Percentiles rank a stretch among this genome's conserved stretches.
phyloP scores from a whole-genome alignment of 2,797 vertebrate genomes.

The Tokudaia muenninki region DNA sequence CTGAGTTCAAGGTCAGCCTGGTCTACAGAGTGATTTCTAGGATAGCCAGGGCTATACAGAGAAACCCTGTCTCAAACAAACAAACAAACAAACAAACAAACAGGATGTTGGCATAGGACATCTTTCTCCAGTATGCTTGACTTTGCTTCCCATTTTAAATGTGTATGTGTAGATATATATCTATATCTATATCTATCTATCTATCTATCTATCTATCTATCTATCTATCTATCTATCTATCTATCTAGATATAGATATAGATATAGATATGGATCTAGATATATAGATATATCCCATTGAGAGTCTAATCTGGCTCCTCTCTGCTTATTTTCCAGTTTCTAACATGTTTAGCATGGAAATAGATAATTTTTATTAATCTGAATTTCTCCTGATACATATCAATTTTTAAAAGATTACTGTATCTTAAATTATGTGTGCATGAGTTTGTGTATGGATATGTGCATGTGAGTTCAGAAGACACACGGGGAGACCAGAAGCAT shows the following conservation, averaged over 20 bases:
- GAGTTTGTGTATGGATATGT: neutral
- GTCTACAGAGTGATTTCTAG: too few relatives aligned
- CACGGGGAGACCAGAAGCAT: neutral
- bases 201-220: too few relatives aligned
- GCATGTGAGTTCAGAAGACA: too few relatives aligned
- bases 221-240: too few relatives aligned
- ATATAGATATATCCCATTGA: neutral
- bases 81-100: too few relatives aligned
- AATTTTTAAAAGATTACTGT: neutral
- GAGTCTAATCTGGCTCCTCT: neutral
- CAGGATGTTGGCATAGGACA: neutral
- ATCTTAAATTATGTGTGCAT: neutral
- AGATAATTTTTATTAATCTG: constrained; percentile 3
- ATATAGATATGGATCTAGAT: neutral
- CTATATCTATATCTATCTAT: too few relatives aligned
- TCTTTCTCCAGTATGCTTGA: constrained; percentile 9
- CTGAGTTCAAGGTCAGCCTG: too few relatives aligned
- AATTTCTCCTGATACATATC: neutral
- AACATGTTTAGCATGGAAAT: neutral
- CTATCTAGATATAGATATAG: neutral
- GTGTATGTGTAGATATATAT: neutral
- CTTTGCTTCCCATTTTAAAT: neutral
- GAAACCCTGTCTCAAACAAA: too few relatives aligned
- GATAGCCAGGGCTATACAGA: too few relatives aligned
- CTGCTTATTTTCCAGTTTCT: neutral